phyloP scores from a whole-genome alignment of 2,888 invertebrate species.

The Chaetoderma sp. region DNA sequence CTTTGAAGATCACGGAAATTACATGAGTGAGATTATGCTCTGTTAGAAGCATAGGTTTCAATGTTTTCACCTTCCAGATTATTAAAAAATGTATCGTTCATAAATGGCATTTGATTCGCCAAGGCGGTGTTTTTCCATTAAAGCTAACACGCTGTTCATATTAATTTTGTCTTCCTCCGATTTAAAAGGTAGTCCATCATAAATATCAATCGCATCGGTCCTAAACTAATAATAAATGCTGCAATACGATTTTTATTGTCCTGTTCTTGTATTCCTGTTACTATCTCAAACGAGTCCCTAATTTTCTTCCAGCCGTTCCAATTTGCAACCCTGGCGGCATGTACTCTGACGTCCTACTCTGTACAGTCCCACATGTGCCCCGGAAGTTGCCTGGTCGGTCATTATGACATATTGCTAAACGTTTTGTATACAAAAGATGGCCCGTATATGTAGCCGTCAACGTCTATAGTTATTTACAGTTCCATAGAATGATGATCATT shows the following conservation, averaged over 20 bases:
- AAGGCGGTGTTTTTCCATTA: not conserved
- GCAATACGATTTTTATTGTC: not conserved
- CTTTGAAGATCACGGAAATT: slow-evolving; percentile 1
- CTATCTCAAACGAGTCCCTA: not conserved
- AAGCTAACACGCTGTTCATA: not conserved
- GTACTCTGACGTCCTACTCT: too few species aligned
- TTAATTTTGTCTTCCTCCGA: not conserved
- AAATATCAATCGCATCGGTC: not conserved
- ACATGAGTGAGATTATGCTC: slow-evolving; percentile 6
- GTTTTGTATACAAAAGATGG: too few species aligned
- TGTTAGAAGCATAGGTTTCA: slow-evolving; percentile 10
- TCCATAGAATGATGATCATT: too few species aligned
- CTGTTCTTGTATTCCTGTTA: not conserved
- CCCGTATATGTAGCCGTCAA: too few species aligned
- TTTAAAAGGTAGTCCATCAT: not conserved
- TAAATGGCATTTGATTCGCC: slow-evolving; percentile 4
- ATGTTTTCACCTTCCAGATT: slow-evolving; percentile 10
- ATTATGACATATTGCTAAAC: too few species aligned
- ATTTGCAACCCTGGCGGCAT: too few species aligned
- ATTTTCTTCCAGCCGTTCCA: slow-evolving; percentile 1
- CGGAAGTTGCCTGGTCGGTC: too few species aligned
- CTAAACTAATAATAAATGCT: not conserved
- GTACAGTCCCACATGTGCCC: too few species aligned
- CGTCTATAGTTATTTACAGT: too few species aligned
- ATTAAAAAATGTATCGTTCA: slow-evolving; percentile 10